Base-by-base conservation (phyloP, 2,888 invertebrate species). In the Octonoba sinensis region DNA sequence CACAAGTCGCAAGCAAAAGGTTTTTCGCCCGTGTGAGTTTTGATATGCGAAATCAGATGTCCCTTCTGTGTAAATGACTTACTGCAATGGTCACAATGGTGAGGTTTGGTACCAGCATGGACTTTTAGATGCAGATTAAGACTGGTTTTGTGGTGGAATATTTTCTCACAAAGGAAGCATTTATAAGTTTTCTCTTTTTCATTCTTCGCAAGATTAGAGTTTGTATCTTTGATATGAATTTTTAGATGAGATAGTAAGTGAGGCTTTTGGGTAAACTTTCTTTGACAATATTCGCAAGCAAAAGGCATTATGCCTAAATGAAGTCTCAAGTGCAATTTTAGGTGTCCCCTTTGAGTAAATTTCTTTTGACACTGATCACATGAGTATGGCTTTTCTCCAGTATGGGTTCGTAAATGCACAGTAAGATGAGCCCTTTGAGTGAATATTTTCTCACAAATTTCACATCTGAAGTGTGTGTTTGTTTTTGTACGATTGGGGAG, bases 11-110 rank as follows among this genome's bases (percentile, higher is more conserved):
- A 69, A 6, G 16, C 44, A 12, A 27, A 69, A 1, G 54, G 54
- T n/a, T 18, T 69, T 18, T 69, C 56, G 1, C 56, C 56, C 1
- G 69, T 56, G 15, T 69, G 69, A 15, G 36, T 69, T 36, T 20
- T 16, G 4, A 36, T 36, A 24, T 69, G 69, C 11, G 11, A 36
- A n/a, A 8, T 54, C 13, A 69, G 18, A 51, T 49, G 20, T 3
- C 20, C n/a, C n/a, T 56, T 16, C 15, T 36, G 12, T n/a, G 18
- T n/a, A 22, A 69, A 69, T 44, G 8, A 11, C 6, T n/a, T 27
- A 11, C n/a, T 16, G 44, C 69, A 69, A 12, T 18, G 16, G 1
- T 44, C 62, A 44, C 62, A 62, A 16, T 12, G 18, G 44, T 18
- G 22, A 22, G n/a, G 3, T 24, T 20, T 57, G 12, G n/a, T 20